Conservation (phyloP, 2,888 invertebrate genomes). For the Gymnosoma rotundatum region DNA sequence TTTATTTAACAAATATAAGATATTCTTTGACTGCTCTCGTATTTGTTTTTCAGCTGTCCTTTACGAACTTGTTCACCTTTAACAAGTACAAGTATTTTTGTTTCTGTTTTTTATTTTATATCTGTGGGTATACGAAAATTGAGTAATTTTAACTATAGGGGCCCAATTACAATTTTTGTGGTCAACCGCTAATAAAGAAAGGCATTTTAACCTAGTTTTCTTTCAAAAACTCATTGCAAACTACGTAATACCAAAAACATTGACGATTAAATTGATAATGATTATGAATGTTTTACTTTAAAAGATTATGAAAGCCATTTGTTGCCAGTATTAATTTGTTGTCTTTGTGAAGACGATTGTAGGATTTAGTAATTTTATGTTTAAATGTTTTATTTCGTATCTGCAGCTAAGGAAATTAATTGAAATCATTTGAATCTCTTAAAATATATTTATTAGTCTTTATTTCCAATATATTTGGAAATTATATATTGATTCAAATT, state of each 20-base stretch:
- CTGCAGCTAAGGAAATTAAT: neutral
- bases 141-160: conserved; percentile 54
- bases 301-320: neutral
- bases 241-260: conserved; percentile 7
- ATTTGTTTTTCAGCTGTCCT: neutral
- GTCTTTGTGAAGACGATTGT: neutral
- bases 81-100: neutral
- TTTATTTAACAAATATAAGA: too few relatives aligned
- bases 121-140: conserved; percentile 51
- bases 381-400: neutral
- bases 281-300: neutral
- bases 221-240: neutral
- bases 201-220: conserved; percentile 64
- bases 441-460: neutral
- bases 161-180: conserved; percentile 62
- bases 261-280: conserved; percentile 11
- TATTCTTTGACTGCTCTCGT: neutral
- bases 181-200: conserved; percentile 64
- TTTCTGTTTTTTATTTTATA: neutral
- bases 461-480: too few relatives aligned
- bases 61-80: neutral
- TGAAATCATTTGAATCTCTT: neutral
- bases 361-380: neutral
- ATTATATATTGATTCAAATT: too few relatives aligned
- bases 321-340: too few relatives aligned